Percentiles rank a stretch among this genome's conserved stretches.
Evolutionary conservation across 1,140 invertebrate genomes (phyloP).

Genomic region (Drosophila quadrilineata): DNA sequence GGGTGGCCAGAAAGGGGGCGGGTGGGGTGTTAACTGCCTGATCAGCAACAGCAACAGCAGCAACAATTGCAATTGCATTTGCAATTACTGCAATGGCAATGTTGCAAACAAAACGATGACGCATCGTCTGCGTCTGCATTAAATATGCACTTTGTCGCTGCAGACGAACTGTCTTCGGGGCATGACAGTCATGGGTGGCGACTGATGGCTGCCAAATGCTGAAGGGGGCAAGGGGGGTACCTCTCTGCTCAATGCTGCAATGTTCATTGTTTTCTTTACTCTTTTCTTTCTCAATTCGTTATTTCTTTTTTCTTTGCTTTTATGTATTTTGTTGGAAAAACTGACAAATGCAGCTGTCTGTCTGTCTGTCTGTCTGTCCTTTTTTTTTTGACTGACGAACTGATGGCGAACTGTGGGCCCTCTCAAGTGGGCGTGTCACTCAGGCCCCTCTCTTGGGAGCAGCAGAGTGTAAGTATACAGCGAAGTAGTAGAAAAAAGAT

Average conservation of each 20-base stretch:
- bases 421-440: conserved; percentile 6
- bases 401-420: neutral
- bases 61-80: conserved; percentile 22
- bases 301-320: neutral
- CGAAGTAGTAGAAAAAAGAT: no score
- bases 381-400: neutral
- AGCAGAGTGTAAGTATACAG: no score
- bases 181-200: neutral
- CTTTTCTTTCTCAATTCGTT: neutral
- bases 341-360: conserved; percentile 20
- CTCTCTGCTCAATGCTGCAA: conserved; percentile 17
- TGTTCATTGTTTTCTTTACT: conserved; percentile 7
- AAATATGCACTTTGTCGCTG: conserved; percentile 50
- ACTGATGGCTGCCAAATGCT: neutral
- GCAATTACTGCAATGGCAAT: conserved; percentile 46
- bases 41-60: conserved; percentile 40
- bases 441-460: no score
- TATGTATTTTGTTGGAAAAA: conserved; percentile 1
- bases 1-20: neutral
- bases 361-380: neutral
- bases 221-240: neutral
- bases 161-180: conserved; percentile 60
- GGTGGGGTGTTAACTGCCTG: conserved; percentile 58
- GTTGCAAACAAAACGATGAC: conserved; percentile 51
- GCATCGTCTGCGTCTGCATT: conserved; percentile 70